Conservation (phyloP, 37 sponge, comb jelly and placozoan genomes). For the Diacarnus erythraeanus region DNA sequence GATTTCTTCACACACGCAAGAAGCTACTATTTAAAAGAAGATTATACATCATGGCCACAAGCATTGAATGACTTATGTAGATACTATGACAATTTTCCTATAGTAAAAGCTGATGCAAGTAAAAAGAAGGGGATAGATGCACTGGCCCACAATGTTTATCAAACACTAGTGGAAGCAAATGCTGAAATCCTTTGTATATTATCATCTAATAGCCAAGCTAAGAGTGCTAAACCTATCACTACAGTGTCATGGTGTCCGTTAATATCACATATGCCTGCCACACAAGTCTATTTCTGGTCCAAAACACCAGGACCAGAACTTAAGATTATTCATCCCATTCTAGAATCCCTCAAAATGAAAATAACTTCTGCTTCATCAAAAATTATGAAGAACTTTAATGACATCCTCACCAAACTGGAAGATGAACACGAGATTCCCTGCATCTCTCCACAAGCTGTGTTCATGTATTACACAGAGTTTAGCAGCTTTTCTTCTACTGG, state of each 20-base stretch:
- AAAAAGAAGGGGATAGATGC: neutral
- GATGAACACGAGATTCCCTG: neutral
- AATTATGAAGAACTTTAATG: slow-evolving; percentile 24
- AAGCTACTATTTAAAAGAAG: neutral
- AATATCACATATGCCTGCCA: neutral
- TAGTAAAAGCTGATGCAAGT: neutral
- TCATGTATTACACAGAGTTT: slow-evolving; percentile 17
- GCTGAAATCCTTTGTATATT: neutral
- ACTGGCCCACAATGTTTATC: neutral
- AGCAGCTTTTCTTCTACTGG: neutral
- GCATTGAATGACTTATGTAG: neutral
- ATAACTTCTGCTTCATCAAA: slow-evolving; percentile 32
- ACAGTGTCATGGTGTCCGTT: slow-evolving; percentile 18
- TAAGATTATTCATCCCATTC: slow-evolving; percentile 16
- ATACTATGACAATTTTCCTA: slow-evolving; percentile 56
- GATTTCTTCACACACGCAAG: slow-evolving; percentile 24
- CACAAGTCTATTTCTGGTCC: slow-evolving; percentile 29
- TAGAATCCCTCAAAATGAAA: slow-evolving; percentile 46
- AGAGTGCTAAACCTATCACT: neutral
- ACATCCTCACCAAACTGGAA: neutral
- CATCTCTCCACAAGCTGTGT: slow-evolving; percentile 22
- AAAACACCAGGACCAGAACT: neutral
- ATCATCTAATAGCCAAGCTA: neutral
- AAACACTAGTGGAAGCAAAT: slow-evolving; percentile 13
- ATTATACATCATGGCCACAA: neutral